phyloP scores from a whole-genome alignment of 2,113 vertebrate species.

The Genyomyrus donnyi region DNA sequence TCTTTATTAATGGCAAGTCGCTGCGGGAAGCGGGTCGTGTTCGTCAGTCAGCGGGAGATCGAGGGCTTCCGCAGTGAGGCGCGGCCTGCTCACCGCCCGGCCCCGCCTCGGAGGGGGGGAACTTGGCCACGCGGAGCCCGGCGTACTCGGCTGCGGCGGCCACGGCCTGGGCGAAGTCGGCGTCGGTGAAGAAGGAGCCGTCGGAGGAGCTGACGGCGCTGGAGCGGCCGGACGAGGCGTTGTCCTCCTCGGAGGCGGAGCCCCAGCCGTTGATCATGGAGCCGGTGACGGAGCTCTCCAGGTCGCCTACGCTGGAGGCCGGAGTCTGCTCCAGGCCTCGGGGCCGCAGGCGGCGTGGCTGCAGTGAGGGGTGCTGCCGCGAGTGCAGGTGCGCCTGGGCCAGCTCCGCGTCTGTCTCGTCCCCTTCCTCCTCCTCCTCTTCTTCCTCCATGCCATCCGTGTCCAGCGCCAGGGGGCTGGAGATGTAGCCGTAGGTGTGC shows the following conservation, averaged over 20 bases:
- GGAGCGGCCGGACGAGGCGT: conserved; percentile 90
- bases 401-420: conserved; percentile 82
- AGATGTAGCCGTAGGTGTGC: conserved; percentile 93
- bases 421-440: conserved; percentile 56
- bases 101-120: conserved; percentile 56
- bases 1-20: background rate
- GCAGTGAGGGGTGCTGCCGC: conserved; percentile 54
- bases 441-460: conserved; percentile 80
- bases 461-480: conserved; percentile 87
- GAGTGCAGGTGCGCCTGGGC: conserved; percentile 80
- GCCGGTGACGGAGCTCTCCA: conserved; percentile 96
- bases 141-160: conserved; percentile 91
- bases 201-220: conserved; percentile 90
- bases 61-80: background rate
- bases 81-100: conserved; percentile 40
- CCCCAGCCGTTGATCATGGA: conserved; percentile 99
- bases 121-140: conserved; percentile 79
- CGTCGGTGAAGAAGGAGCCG: conserved; percentile 97
- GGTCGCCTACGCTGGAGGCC: conserved; percentile 89
- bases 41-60: background rate
- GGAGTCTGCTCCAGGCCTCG: conserved; percentile 93
- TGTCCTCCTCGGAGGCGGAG: conserved; percentile 93
- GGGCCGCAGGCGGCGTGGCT: conserved; percentile 73
- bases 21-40: background rate
- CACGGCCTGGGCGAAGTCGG: conserved; percentile 94